Percentiles rank a stretch among this genome's conserved stretches.
These are phyloP conservation scores for Conus ventricosus DNA, from an alignment of 1,140 invertebrate genomes.

Conservation along the genomic window DNA sequence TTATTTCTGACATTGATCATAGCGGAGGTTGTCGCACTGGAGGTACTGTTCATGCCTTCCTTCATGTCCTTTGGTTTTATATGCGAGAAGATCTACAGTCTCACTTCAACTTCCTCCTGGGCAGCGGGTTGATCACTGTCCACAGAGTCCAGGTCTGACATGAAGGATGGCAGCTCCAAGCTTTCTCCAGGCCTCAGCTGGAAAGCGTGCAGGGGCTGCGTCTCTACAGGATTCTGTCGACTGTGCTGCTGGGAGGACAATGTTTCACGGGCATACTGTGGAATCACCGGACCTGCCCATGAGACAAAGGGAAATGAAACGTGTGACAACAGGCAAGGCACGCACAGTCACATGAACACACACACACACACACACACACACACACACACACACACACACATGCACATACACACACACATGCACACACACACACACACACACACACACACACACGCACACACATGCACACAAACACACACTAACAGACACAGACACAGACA, in stretches of 20 bases:
- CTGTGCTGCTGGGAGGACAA: constrained; percentile 63
- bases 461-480: too few species aligned
- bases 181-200: constrained; percentile 25
- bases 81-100: too few species aligned
- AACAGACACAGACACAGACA: too few species aligned
- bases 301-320: too few species aligned
- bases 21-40: too few species aligned
- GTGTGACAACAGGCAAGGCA: not conserved
- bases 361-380: not conserved
- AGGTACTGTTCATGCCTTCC: too few species aligned
- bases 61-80: too few species aligned
- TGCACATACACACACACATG: too few species aligned
- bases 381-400: too few species aligned
- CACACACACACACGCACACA: too few species aligned
- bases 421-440: too few species aligned
- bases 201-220: constrained; percentile 1
- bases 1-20: too few species aligned
- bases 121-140: not conserved
- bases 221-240: constrained; percentile 31
- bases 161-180: constrained; percentile 43
- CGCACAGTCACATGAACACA: not conserved
- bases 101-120: not conserved
- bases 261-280: constrained; percentile 67
- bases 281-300: constrained; percentile 56
- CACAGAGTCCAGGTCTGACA: constrained; percentile 47